A percentile compares a stretch with the other conserved stretches of the same genome.
phyloP scores from a whole-genome alignment of 64 coral and sea anemone species.

The Acropora tenuis region DNA sequence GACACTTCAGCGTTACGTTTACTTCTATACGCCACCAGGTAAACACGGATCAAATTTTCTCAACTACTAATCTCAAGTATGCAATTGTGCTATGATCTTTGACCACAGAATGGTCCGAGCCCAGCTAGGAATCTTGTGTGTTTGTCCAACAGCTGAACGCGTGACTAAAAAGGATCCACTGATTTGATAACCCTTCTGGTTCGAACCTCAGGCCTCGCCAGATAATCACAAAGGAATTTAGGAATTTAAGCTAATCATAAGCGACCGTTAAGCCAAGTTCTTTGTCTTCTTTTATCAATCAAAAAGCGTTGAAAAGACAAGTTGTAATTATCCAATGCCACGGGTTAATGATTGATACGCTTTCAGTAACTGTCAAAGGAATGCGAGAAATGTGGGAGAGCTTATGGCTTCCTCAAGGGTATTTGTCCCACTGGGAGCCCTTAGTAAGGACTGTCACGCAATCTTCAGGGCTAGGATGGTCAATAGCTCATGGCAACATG shows the following conservation, averaged over 20 bases:
- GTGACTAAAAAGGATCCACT: not conserved
- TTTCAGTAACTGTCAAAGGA: not conserved
- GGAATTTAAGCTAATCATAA: slow-evolving; percentile 2
- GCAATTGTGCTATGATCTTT: not conserved
- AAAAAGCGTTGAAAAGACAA: slow-evolving; percentile 17
- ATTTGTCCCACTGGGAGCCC: not conserved
- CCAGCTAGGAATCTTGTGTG: not conserved
- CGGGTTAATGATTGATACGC: not conserved
- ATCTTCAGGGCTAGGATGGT: no score
- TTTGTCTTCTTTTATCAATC: slow-evolving; percentile 5
- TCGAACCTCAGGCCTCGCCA: not conserved
- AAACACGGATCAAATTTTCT: slow-evolving; percentile 24
- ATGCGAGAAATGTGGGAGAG: not conserved
- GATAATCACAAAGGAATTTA: slow-evolving; percentile 24
- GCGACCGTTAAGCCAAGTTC: not conserved
- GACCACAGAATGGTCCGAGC: not conserved
- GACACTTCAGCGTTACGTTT: not conserved
- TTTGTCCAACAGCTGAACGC: not conserved
- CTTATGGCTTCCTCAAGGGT: no score
- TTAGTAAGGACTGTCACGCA: not conserved
- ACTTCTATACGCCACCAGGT: slow-evolving; percentile 3
- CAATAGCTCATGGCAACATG: no score
- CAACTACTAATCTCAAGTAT: not conserved
- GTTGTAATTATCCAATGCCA: slow-evolving; percentile 15
- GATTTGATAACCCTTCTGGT: not conserved